Percentiles rank a stretch among this genome's conserved stretches.
phyloP scores from a whole-genome alignment of 2,797 vertebrate species.

The Rhynchonycteris naso region DNA sequence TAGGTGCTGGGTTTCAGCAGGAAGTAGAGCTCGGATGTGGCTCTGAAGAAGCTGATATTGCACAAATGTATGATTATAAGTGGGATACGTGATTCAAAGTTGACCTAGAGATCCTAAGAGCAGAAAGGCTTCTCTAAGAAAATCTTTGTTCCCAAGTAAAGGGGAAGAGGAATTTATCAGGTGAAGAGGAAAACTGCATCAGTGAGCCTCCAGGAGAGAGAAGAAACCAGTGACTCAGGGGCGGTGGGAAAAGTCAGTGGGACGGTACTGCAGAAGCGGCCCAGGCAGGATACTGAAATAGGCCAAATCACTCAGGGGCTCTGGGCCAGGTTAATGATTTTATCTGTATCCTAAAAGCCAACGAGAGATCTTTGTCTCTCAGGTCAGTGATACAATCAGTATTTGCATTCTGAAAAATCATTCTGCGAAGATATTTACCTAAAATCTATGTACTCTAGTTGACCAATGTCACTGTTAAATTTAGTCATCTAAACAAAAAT shows the following conservation, averaged over 20 bases:
- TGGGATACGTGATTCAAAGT: neutral
- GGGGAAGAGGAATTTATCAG: neutral
- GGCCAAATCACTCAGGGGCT: neutral
- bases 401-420: neutral
- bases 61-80: neutral
- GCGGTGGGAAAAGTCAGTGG: neutral
- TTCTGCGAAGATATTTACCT: neutral
- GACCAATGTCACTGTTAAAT: too few species aligned
- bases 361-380: neutral
- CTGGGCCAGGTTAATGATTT: neutral
- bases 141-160: neutral
- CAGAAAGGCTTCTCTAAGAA: neutral
- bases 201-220: neutral
- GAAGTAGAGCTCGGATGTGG: neutral
- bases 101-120: neutral
- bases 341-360: neutral
- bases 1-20: neutral
- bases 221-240: neutral
- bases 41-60: neutral
- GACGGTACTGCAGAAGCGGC: neutral
- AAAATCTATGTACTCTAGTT: too few species aligned
- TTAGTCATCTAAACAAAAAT: too few species aligned
- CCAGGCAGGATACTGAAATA: neutral
- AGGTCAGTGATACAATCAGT: neutral
- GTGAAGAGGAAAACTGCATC: neutral